Percentiles rank a stretch among this genome's conserved stretches.
Evolutionary conservation across 2,888 invertebrate species (phyloP).

Genomic region (Synergus gifuensis): DNA sequence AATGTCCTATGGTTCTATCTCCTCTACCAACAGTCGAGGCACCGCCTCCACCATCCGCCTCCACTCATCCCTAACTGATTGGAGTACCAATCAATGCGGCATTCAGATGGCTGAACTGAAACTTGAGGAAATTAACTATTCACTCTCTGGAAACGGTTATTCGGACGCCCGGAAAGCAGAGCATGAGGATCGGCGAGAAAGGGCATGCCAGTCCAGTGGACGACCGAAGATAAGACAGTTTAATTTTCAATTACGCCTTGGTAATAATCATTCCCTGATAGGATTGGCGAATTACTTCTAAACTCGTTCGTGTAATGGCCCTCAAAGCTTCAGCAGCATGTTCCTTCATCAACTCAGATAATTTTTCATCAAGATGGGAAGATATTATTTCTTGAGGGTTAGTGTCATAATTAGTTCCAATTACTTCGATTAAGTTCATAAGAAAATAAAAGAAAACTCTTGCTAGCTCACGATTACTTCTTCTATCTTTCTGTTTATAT

Average conservation of each 20-base stretch:
- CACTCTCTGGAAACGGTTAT: constrained; percentile 75
- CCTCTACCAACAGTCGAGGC: constrained; percentile 46
- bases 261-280: constrained; percentile 47
- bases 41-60: constrained; percentile 57
- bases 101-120: constrained; percentile 74
- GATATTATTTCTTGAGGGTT: background rate
- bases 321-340: background rate
- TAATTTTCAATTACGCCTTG: constrained; percentile 73
- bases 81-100: constrained; percentile 77
- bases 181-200: constrained; percentile 53
- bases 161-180: constrained; percentile 70
- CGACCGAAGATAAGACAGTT: constrained; percentile 72
- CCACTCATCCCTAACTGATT: constrained; percentile 73
- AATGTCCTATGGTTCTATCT: constrained; percentile 45
- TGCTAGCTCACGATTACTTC: background rate
- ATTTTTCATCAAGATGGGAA: constrained; percentile 14
- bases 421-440: background rate
- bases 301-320: constrained; percentile 17
- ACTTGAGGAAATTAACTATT: constrained; percentile 78
- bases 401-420: background rate
- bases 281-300: constrained; percentile 36
- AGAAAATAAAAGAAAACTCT: background rate
- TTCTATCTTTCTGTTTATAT: background rate
- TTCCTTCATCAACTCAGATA: background rate
- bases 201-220: constrained; percentile 54